Conservation (phyloP, 2,797 vertebrate genomes). For the Acanthurus lineatus region DNA sequence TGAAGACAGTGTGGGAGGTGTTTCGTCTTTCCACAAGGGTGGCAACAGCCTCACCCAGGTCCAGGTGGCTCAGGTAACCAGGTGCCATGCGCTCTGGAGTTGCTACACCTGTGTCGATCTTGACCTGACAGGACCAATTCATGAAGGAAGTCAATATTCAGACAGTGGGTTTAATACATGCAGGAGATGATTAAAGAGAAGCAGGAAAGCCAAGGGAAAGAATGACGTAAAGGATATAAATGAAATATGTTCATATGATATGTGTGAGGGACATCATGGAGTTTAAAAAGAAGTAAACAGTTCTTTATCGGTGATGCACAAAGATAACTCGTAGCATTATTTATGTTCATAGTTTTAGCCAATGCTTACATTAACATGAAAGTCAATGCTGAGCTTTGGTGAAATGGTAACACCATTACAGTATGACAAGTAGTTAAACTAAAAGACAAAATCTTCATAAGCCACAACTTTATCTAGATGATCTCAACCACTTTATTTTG, state of each 20-base stretch:
- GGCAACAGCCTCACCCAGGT: constrained; percentile 83
- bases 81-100: constrained; percentile 82
- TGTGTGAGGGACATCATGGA: no score
- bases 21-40: constrained; percentile 76
- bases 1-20: constrained; percentile 81
- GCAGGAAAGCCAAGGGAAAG: neutral
- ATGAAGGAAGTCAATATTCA: neutral
- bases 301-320: no score
- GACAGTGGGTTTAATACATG: neutral
- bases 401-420: neutral
- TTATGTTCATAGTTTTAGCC: neutral
- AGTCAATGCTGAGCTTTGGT: neutral
- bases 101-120: constrained; percentile 87
- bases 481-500: neutral
- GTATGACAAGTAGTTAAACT: neutral
- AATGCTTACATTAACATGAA: neutral
- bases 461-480: neutral
- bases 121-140: constrained; percentile 79
- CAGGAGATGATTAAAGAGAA: neutral
- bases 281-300: no score
- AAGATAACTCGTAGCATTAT: no score
- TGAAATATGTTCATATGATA: no score
- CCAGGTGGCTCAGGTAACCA: constrained; percentile 85
- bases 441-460: neutral
- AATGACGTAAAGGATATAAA: neutral